phyloP scores from a whole-genome alignment of 2,888 invertebrate genomes.

The Phortica magna region DNA sequence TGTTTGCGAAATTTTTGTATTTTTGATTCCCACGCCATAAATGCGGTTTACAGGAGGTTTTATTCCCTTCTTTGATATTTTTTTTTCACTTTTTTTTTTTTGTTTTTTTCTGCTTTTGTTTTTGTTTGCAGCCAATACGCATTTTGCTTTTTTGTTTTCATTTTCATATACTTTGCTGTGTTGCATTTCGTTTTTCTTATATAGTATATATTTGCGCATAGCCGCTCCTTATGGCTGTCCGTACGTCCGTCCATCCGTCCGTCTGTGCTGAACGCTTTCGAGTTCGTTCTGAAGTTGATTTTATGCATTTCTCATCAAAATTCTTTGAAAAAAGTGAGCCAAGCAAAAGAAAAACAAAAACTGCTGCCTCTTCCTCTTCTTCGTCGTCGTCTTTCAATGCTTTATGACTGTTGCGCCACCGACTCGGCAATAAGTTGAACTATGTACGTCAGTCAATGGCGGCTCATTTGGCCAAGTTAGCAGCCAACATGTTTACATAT shows the following conservation, averaged over 20 bases:
- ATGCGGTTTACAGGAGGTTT: conserved; percentile 47
- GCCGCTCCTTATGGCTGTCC: conserved; percentile 15
- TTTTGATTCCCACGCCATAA: conserved; percentile 64
- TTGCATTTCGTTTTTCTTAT: not conserved
- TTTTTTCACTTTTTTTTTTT: not conserved
- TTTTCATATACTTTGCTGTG: conserved; percentile 25
- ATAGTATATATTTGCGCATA: conserved; percentile 13
- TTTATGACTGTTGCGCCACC: not conserved
- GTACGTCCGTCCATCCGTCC: not conserved
- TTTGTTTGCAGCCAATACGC: not conserved
- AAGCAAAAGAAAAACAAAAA: not conserved
- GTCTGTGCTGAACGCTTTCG: conserved; percentile 22
- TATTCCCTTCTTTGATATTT: conserved; percentile 10
- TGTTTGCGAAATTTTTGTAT: conserved; percentile 40
- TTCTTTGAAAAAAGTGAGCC: conserved; percentile 34
- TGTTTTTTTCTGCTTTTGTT: conserved; percentile 12
- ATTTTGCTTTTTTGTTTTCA: conserved; percentile 1
- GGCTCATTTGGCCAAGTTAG: conserved; percentile 12
- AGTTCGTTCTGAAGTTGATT: conserved; percentile 39
- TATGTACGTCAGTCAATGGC: not conserved
- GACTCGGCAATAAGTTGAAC: not conserved
- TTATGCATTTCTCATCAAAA: conserved; percentile 50
- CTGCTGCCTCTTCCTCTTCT: not conserved
- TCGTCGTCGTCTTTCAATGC: not conserved
- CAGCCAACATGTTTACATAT: not conserved